Conservation (phyloP, 2,888 invertebrate species). For the Apodemia hepburni region DNA sequence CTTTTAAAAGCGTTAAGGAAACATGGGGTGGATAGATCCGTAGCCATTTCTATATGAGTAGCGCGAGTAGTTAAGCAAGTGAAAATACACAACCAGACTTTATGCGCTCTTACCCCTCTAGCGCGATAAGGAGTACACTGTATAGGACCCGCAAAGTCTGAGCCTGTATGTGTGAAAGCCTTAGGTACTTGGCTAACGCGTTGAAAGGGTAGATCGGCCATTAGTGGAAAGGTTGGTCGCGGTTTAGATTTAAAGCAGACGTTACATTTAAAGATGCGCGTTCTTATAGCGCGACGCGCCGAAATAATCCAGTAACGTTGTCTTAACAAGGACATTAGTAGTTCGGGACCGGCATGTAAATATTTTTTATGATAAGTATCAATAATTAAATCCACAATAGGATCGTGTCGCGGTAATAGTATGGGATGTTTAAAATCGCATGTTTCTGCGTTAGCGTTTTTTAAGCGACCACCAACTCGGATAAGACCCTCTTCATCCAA, state of each 20-base stretch:
- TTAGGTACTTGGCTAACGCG: conserved; percentile 2
- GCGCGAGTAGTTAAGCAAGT: background rate
- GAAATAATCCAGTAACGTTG: too few relatives aligned
- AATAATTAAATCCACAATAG: background rate
- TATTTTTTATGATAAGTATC: background rate
- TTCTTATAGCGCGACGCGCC: too few relatives aligned
- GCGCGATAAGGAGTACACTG: background rate
- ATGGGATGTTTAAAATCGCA: too few relatives aligned
- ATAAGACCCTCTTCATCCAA: too few relatives aligned
- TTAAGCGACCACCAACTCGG: too few relatives aligned
- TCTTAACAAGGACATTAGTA: too few relatives aligned
- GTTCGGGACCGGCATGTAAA: too few relatives aligned
- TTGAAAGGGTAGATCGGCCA: background rate
- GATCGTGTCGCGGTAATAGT: background rate
- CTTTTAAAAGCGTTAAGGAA: background rate
- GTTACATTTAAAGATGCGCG: background rate
- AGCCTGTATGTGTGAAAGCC: background rate
- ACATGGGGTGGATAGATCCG: background rate
- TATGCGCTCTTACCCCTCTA: background rate
- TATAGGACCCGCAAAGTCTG: background rate
- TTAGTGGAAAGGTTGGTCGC: background rate
- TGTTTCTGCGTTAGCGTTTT: too few relatives aligned
- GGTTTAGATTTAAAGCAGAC: conserved; percentile 1
- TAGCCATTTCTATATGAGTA: background rate
- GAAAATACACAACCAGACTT: conserved; percentile 2